Evolutionary conservation across 2,888 invertebrate species (phyloP), one percentile per base, ranked within the genome.

Genomic region (Pterostichus madidus): DNA sequence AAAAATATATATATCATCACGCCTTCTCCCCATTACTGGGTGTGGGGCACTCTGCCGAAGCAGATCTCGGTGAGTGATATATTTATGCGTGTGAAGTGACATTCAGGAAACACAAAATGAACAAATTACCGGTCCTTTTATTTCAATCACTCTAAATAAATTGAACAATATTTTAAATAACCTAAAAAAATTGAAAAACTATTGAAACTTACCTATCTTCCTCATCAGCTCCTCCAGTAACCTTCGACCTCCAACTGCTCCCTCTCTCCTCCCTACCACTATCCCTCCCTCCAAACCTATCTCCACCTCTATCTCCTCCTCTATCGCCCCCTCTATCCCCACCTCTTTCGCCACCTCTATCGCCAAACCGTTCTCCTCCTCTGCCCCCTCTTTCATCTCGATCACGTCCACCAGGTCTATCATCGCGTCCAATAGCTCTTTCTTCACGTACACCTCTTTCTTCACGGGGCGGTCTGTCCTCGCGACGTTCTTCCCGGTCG

Each of bases 281-380:
- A 68, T 84, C 82, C 32, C 85, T 79, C 77, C 84, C 56, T 61
- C 83, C 82, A 68, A 81, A 78, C 31, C 84, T 44, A 52, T 83
- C 52, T 13, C 84, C 83, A n/a, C 83, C 80, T 78, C 76, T 44
- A 52, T 83, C 52, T 13, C 84, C 83, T 10, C 83, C 80, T 78
- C 76, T 8, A 32, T 56, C 7, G n/a, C 71, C 83, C 15, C 86
- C 80, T 75, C 84, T 46, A 53, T 84, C 83, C 24, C 84, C 82
- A 10, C 78, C 84, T n/a, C 64, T 75, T 24, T 46, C 64, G 0
- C 56, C 84, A 2, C 59, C 78, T 59, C 79, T 78, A 84, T 80
- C 83, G 17, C 84, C 83, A 11, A 84, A 32, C 39, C 35, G n/a
- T n/a, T 78, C 61, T n/a, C 24, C 1, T 24, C 24, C 24, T n/a